Percentiles rank a stretch among this genome's conserved stretches.
phyloP scores from a whole-genome alignment of 2,888 invertebrate genomes.

The Platycnemis pennipes region DNA sequence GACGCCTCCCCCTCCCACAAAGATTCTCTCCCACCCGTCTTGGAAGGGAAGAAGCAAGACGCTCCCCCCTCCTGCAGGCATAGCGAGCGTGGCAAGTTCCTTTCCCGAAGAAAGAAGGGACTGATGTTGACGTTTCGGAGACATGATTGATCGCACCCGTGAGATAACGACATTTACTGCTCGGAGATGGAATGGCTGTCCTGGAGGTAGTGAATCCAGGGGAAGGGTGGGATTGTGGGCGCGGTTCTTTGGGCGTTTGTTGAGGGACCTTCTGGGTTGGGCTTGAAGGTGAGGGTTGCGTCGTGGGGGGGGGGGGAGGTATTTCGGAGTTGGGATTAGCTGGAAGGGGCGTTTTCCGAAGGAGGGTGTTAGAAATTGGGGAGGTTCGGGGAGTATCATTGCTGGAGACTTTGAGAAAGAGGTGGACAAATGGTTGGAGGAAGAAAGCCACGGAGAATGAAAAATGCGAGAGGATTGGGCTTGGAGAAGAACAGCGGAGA shows the following conservation, averaged over 20 bases:
- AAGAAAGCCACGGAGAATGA: neutral
- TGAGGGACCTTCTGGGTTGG: neutral
- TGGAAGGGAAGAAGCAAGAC: neutral
- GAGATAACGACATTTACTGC: conserved; percentile 18
- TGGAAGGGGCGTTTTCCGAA: neutral
- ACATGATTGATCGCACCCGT: neutral
- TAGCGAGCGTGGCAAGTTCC: neutral
- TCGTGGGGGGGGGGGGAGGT: neutral
- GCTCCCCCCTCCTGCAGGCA: neutral
- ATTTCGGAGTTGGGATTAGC: neutral
- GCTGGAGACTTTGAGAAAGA: neutral
- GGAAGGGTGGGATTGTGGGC: neutral
- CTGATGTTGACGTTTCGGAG: conserved; percentile 2
- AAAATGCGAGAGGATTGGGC: neutral
- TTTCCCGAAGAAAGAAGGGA: conserved; percentile 1
- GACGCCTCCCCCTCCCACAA: neutral
- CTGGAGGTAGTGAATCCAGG: neutral
- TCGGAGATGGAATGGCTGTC: conserved; percentile 4
- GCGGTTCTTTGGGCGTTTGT: neutral
- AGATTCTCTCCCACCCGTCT: neutral
- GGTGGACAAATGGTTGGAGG: neutral
- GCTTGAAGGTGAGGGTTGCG: fast-evolving
- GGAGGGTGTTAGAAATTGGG: neutral
- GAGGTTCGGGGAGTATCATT: neutral
- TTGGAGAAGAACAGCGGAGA: neutral